Evolutionary conservation across 2,888 invertebrate species (phyloP), one percentile per base, ranked within the genome.

Genomic region (Pandemis heparana): DNA sequence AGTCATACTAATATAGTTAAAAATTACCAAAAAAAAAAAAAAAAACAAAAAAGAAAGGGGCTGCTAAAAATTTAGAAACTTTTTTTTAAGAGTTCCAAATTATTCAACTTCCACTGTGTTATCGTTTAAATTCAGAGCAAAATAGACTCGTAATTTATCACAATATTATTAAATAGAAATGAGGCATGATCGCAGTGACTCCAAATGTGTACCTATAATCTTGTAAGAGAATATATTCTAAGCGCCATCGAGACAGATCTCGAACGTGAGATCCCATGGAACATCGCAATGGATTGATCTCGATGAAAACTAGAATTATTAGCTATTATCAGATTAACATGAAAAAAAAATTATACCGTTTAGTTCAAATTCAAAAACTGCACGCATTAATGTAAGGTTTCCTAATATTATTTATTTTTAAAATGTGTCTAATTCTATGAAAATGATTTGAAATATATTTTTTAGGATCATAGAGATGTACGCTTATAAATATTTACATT

Each of bases 401-500:
- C 2, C 3, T 59, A 32, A 59, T 59, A 12, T 32, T 5, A 32
- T 18, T 32, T 23, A 23, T 59, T 43, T 32, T 43, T 14, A 62
- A 62, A n/a, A 18, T 43, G 18, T 41, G 39, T 41, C 5, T 60
- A 38, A 38, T 38, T 56, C 12, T 56, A 56, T 10, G 38, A 16
- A 56, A 64, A 59, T 63, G 64, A 70, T 56, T 32, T 38, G 53
- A 46, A 39, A 18, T 53, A 53, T 16, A 23, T 61, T 48, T 41
- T 67, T 59, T 48, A 71, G 46, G 18, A 68, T 39, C 32, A 41
- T 74, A 74, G 74, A 74, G 74, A 74, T 74, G 64, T 74, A 68
- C 68, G 68, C 64, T 75, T 73, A 71, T 69, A 71, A 68, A 62
- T 66, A 65, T 53, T 18, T 18, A 73, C 75, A 76, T 76, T 77